Evolutionary conservation across 2,888 invertebrate genomes (phyloP).

Genomic region (Acrobasis suavella): DNA sequence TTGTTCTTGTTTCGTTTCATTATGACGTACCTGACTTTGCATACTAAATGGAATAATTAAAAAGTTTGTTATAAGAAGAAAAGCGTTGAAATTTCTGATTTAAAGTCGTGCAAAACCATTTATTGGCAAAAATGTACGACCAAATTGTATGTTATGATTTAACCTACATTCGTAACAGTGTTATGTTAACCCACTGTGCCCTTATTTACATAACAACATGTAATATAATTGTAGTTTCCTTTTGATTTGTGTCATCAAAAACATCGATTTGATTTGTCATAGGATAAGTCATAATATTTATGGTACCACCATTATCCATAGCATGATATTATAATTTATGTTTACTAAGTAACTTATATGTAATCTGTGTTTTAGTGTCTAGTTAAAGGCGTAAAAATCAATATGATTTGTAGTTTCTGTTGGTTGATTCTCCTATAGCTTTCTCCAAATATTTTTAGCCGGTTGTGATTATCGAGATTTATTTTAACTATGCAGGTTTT

Average conservation of each 20-base stretch:
- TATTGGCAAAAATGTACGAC: background rate
- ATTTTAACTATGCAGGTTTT: too few species aligned
- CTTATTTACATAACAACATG: background rate
- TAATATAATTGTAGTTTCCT: background rate
- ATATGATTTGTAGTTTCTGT: too few species aligned
- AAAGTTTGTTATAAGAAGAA: background rate
- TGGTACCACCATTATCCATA: conserved; percentile 1
- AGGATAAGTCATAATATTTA: conserved; percentile 4
- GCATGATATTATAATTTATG: background rate
- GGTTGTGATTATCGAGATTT: too few species aligned
- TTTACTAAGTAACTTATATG: background rate
- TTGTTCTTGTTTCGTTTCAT: background rate
- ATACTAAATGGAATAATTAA: background rate
- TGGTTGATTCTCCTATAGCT: too few species aligned
- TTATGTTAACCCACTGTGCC: background rate
- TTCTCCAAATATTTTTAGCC: too few species aligned
- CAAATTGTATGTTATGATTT: background rate
- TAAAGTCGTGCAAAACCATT: too few species aligned
- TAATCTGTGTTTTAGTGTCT: too few species aligned
- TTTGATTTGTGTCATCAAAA: conserved; percentile 7
- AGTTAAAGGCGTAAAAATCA: too few species aligned
- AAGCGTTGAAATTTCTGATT: background rate
- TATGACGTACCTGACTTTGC: background rate
- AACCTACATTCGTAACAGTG: background rate
- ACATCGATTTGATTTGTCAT: conserved; percentile 12